A percentile compares a stretch with the other conserved stretches of the same genome.
Evolutionary conservation across 2,113 vertebrate species (phyloP).

Genomic region (Periophthalmus modestus): DNA sequence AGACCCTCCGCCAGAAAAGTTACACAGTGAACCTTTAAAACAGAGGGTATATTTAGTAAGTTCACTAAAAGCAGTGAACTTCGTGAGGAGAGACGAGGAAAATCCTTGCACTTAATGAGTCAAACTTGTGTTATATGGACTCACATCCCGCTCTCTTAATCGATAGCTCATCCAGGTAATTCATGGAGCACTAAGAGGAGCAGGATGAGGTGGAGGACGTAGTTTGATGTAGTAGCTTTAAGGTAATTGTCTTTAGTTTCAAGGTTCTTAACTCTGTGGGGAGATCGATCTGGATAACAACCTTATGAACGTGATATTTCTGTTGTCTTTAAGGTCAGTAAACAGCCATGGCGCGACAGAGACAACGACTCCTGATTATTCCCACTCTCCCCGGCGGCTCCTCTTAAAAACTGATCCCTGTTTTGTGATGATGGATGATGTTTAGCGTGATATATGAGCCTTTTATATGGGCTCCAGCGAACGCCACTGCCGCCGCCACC

Average conservation of each 20-base stretch:
- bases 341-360: constrained; percentile 1
- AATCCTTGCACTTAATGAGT: constrained; percentile 22
- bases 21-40: no score
- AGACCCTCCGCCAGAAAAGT: no score
- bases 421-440: constrained; percentile 17
- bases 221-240: constrained; percentile 1
- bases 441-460: constrained; percentile 16
- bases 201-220: constrained; percentile 25
- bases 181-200: constrained; percentile 31
- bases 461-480: constrained; percentile 15
- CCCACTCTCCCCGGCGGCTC: constrained; percentile 1
- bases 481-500: constrained; percentile 17
- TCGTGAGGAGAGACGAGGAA: neutral
- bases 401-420: constrained; percentile 9
- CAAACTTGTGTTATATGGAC: constrained; percentile 28
- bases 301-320: constrained; percentile 1
- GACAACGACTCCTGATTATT: constrained; percentile 33
- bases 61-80: neutral
- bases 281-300: constrained; percentile 7
- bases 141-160: constrained; percentile 44
- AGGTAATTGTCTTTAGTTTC: constrained; percentile 10
- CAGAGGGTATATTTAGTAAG: no score
- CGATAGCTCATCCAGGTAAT: constrained; percentile 46
- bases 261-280: constrained; percentile 10
- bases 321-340: constrained; percentile 35